Evolutionary conservation across 2,797 vertebrate species (phyloP).

Genomic region (Lycodopsis pacificus): DNA sequence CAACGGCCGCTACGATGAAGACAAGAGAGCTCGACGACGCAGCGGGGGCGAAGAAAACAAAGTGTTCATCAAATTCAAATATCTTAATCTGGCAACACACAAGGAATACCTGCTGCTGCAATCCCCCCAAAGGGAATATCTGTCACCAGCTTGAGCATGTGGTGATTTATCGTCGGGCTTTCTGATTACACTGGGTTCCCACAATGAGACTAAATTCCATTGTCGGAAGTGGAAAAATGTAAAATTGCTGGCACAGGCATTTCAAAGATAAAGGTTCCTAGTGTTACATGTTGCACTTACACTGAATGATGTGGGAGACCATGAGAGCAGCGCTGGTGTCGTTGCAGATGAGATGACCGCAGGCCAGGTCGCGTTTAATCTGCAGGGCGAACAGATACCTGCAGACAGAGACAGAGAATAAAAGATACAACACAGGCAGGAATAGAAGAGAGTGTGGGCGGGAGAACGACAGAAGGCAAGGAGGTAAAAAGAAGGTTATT

Average conservation of each 20-base stretch:
- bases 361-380: slow-evolving; percentile 93
- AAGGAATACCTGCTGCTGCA: neutral
- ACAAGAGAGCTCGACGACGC: neutral
- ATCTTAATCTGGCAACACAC: neutral
- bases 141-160: neutral
- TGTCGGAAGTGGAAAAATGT: neutral
- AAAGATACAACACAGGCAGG: neutral
- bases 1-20: neutral
- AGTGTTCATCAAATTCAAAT: neutral
- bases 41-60: neutral
- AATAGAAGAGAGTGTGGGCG: neutral
- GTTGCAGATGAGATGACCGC: slow-evolving; percentile 90
- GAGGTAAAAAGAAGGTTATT: neutral
- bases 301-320: slow-evolving; percentile 95
- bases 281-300: slow-evolving; percentile 81
- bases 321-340: slow-evolving; percentile 93
- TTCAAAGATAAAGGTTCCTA: neutral
- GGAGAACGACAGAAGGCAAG: neutral
- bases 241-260: neutral
- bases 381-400: slow-evolving; percentile 97
- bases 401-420: neutral
- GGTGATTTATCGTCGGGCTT: neutral
- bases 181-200: neutral
- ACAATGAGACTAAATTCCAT: neutral
- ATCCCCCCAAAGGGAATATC: slow-evolving; percentile 7